Conservation (phyloP, 2,888 invertebrate genomes). For the Tenthredo notha region DNA sequence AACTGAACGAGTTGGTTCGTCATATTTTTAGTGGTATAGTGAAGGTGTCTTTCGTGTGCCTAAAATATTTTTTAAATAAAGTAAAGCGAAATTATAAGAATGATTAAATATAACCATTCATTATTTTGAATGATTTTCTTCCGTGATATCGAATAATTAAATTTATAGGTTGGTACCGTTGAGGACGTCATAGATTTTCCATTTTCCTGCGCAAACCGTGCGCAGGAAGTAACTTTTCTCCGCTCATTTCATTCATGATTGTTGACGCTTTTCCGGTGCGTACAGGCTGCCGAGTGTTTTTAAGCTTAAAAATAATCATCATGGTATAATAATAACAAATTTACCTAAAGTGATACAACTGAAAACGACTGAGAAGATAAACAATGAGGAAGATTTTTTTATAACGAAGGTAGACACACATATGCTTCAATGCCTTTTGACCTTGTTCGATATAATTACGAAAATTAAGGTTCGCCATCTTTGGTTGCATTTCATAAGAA, state of each 20-base stretch:
- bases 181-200: conserved; percentile 53
- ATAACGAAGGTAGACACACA: conserved; percentile 59
- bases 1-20: not conserved
- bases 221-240: conserved; percentile 51
- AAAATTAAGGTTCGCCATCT: conserved; percentile 57
- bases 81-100: not conserved
- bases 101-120: not conserved
- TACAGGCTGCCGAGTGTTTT: conserved; percentile 55
- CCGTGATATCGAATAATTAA: conserved; percentile 9
- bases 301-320: conserved; percentile 57
- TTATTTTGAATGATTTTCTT: not conserved
- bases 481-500: conserved; percentile 54
- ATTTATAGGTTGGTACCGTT: conserved; percentile 23
- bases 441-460: conserved; percentile 57
- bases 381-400: conserved; percentile 62
- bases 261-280: conserved; percentile 62
- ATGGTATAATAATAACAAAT: conserved; percentile 58
- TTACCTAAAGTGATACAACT: conserved; percentile 49
- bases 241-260: conserved; percentile 56
- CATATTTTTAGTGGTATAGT: not conserved
- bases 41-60: not conserved
- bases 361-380: conserved; percentile 53
- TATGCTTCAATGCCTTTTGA: conserved; percentile 10
- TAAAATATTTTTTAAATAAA: not conserved
- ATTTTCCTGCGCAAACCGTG: conserved; percentile 54